phyloP scores from a whole-genome alignment of 2,113 vertebrate species.

The Xenopus tropicalis region DNA sequence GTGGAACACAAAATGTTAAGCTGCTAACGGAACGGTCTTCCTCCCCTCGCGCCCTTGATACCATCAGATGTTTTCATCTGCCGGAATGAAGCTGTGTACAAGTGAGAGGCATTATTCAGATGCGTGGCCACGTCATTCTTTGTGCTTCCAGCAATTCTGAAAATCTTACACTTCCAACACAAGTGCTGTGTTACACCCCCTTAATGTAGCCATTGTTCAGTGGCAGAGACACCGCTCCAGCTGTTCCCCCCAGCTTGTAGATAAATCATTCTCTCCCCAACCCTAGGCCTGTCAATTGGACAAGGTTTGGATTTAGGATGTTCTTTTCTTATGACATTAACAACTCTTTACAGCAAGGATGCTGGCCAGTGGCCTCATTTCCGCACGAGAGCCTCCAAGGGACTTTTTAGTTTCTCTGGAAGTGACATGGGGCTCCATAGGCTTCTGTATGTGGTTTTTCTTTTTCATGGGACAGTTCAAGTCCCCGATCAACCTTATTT shows the following conservation, averaged over 20 bases:
- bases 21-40: not conserved
- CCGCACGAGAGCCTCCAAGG: too few relatives aligned
- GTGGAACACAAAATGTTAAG: not conserved
- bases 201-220: constrained; percentile 27
- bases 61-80: not conserved
- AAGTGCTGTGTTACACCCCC: not conserved
- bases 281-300: too few relatives aligned
- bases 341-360: too few relatives aligned
- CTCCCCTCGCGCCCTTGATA: not conserved
- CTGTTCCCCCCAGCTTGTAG: constrained; percentile 11
- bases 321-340: too few relatives aligned
- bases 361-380: too few relatives aligned
- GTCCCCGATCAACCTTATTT: too few relatives aligned
- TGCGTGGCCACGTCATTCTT: not conserved
- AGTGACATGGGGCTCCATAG: too few relatives aligned
- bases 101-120: not conserved
- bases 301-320: too few relatives aligned
- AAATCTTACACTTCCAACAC: not conserved
- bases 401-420: too few relatives aligned
- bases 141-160: not conserved
- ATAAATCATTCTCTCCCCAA: not conserved
- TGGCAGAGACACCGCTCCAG: not conserved
- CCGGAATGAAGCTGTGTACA: not conserved
- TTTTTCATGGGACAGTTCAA: too few relatives aligned
- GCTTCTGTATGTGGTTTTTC: too few relatives aligned